Evolutionary conservation across 2,113 vertebrate species (phyloP).

Genomic region (Marmota monax): DNA sequence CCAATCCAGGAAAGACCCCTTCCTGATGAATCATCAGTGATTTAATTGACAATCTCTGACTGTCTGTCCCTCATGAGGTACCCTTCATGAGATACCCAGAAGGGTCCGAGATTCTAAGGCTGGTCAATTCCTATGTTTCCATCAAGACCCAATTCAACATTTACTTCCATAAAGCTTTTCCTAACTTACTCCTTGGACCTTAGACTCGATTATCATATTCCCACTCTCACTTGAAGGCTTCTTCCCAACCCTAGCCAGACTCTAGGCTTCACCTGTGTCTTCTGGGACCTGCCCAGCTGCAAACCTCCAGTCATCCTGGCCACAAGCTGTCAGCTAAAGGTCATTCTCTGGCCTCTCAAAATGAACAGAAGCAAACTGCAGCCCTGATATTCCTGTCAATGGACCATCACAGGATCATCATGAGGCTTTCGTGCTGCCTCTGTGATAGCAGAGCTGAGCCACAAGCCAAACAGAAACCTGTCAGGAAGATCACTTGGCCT

Average conservation of each 20-base stretch:
- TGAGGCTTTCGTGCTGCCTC: slow-evolving; percentile 48
- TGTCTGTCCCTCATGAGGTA: no score
- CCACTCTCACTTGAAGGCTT: neutral
- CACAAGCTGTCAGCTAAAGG: slow-evolving; percentile 22
- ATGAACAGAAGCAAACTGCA: slow-evolving; percentile 71
- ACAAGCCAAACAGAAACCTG: slow-evolving; percentile 71
- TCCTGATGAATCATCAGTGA: neutral
- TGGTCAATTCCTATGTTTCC: neutral
- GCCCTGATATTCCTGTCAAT: slow-evolving; percentile 47
- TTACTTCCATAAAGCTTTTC: neutral
- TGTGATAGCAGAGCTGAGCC: neutral
- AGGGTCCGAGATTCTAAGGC: neutral
- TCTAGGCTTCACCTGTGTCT: neutral
- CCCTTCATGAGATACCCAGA: neutral
- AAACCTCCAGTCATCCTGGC: slow-evolving; percentile 9
- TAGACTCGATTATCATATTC: neutral
- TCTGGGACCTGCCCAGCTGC: neutral
- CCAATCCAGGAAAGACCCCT: neutral
- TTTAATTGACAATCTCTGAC: neutral
- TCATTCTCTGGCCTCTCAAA: slow-evolving; percentile 55
- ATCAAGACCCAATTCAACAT: neutral
- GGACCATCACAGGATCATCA: slow-evolving; percentile 33
- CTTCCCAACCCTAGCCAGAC: neutral
- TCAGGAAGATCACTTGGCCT: slow-evolving; percentile 44
- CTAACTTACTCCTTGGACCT: neutral